phyloP scores from a whole-genome alignment of 2,113 vertebrate genomes.

The Phasianus colchicus region DNA sequence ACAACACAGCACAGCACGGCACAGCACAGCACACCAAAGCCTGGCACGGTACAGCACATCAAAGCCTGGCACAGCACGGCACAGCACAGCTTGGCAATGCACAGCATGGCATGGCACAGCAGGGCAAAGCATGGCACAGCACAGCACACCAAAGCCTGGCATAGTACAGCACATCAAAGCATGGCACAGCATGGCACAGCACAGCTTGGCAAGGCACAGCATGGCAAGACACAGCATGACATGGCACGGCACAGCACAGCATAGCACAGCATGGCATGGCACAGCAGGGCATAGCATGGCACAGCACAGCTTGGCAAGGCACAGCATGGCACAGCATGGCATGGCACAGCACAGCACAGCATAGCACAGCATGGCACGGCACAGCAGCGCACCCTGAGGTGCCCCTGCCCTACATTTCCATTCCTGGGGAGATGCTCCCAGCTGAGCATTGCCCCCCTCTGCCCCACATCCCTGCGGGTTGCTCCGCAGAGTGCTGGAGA shows the following conservation, averaged over 20 bases:
- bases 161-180: no score
- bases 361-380: neutral
- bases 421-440: neutral
- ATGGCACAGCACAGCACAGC: accelerated
- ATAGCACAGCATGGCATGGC: no score
- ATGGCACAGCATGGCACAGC: neutral
- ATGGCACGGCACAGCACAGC: accelerated
- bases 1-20: neutral
- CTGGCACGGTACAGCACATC: neutral
- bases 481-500: neutral
- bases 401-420: neutral
- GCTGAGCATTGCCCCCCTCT: neutral
- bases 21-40: neutral
- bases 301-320: accelerated
- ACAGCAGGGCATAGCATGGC: neutral
- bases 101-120: no score
- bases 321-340: accelerated
- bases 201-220: neutral
- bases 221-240: accelerated
- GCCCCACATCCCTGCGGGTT: accelerated
- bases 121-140: neutral
- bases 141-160: accelerated
- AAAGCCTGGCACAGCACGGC: accelerated
- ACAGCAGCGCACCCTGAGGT: neutral
- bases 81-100: neutral